Base-by-base conservation (phyloP, 2,888 invertebrate species). In the Leptopterna dolabrata region DNA sequence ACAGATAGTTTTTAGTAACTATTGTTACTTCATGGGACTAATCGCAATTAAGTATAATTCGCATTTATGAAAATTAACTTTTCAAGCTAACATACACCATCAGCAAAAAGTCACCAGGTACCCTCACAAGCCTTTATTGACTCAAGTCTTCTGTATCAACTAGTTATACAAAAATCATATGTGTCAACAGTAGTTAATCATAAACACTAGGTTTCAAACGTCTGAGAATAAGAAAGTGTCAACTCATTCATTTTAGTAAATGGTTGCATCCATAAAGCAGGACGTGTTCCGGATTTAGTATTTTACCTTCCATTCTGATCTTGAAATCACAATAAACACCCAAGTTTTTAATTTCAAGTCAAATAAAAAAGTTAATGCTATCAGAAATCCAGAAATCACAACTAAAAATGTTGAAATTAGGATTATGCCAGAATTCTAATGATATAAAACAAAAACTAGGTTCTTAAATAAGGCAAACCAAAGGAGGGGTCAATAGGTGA, bases 121-220 rank as follows among this genome's bases (percentile, higher is more conserved):
- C 36, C 30, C 73, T 73, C 73, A 73, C 73, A 73, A 73, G 73
- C 73, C 73, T 73, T 73, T 6, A 29, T 36, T 55, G 30, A 73
- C 73, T 30, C 36, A 29, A 36, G 29, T 36, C 14, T 73, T 41
- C n/a, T 30, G 30, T 71, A 16, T 29, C 71, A 30, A 29, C 55
- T 55, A 16, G n/a, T 55, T n/a, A 6, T 9, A 9, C n/a, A 55
- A n/a, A 55, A 55, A 55, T 55, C 19, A 55, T 16, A 55, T n/a
- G 55, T n/a, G 19, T 55, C 55, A 55, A 55, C n/a, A 19, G 55
- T 55, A 19, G 55, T 55, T n/a, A n/a, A 55, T n/a, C n/a, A 19
- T n/a, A 55, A n/a, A 55, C n/a, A 55, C 19, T 63, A 24, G 9
- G 70, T 70, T 11, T 70, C 11, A 70, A 70, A 70, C 7, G 24